Conservation (phyloP, 2,888 invertebrate genomes). For the Glaucopsyche alexis region DNA sequence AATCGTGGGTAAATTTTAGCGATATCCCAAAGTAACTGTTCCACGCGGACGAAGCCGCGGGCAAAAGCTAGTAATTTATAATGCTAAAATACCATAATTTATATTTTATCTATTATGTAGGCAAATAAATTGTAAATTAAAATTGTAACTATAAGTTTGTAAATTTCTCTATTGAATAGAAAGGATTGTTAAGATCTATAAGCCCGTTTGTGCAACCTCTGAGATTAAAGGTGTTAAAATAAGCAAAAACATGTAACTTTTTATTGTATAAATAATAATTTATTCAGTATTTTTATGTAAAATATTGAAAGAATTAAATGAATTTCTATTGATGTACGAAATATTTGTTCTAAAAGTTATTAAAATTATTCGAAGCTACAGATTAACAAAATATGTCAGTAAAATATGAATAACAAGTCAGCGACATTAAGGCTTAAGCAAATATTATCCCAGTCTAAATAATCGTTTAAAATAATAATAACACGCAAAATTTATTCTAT, state of each 20-base stretch:
- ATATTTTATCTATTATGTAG: background rate
- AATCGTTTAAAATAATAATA: slow-evolving; percentile 60
- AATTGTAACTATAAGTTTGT: background rate
- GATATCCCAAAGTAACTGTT: too few relatives aligned
- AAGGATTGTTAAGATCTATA: background rate
- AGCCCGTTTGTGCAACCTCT: background rate
- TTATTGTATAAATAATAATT: slow-evolving; percentile 29
- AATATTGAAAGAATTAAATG: slow-evolving; percentile 48
- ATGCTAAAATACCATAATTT: background rate
- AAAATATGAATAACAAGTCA: slow-evolving; percentile 49
- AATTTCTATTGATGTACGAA: slow-evolving; percentile 61
- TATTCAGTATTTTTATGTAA: slow-evolving; percentile 47
- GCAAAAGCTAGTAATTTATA: too few relatives aligned
- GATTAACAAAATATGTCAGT: slow-evolving; percentile 39
- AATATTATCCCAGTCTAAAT: slow-evolving; percentile 36
- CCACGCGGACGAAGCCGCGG: too few relatives aligned
- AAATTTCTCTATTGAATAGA: too few relatives aligned
- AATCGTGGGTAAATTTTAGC: too few relatives aligned
- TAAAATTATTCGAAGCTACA: slow-evolving; percentile 47
- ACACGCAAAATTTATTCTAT: slow-evolving; percentile 57
- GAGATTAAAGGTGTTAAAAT: background rate
- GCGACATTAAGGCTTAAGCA: slow-evolving; percentile 33
- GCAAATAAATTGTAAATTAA: background rate
- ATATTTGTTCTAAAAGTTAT: slow-evolving; percentile 65
- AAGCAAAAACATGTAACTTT: background rate